These are phyloP conservation scores for Bombyx huttoni DNA, from an alignment of 2,888 invertebrate species.

Conservation along the genomic window DNA sequence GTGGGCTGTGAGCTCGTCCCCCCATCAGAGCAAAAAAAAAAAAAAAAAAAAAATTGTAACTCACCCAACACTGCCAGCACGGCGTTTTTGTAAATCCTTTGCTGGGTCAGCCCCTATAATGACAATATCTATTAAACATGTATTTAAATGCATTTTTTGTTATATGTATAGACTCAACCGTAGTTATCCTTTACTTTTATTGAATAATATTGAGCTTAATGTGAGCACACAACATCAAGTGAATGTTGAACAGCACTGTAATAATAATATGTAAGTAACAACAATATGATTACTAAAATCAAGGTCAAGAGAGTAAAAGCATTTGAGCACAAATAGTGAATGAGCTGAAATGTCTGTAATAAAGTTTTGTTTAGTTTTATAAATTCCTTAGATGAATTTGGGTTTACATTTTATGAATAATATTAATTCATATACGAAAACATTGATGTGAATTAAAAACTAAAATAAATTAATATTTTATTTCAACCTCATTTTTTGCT, in stretches of 20 bases:
- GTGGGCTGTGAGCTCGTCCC: no score
- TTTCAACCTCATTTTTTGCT: no score
- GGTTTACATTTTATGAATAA: no score
- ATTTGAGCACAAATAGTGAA: not conserved
- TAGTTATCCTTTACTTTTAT: no score
- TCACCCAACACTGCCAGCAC: conserved; percentile 86
- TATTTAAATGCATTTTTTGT: not conserved
- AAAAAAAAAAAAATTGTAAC: no score
- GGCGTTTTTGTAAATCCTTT: conserved; percentile 85
- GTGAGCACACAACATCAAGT: not conserved
- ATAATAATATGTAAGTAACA: not conserved
- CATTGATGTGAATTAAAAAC: no score
- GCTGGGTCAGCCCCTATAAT: conserved; percentile 83
- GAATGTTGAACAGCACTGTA: not conserved
- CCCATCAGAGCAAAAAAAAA: no score
- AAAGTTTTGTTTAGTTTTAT: not conserved
- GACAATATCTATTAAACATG: conserved; percentile 4
- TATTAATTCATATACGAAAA: no score
- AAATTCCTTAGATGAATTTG: no score
- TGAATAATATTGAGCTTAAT: not conserved
- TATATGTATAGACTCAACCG: not conserved
- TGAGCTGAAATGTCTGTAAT: not conserved
- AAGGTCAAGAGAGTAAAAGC: not conserved
- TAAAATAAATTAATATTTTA: no score
- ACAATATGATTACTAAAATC: not conserved